Base-by-base conservation (phyloP, 2,113 vertebrate genomes). In the Aegithalos caudatus region DNA sequence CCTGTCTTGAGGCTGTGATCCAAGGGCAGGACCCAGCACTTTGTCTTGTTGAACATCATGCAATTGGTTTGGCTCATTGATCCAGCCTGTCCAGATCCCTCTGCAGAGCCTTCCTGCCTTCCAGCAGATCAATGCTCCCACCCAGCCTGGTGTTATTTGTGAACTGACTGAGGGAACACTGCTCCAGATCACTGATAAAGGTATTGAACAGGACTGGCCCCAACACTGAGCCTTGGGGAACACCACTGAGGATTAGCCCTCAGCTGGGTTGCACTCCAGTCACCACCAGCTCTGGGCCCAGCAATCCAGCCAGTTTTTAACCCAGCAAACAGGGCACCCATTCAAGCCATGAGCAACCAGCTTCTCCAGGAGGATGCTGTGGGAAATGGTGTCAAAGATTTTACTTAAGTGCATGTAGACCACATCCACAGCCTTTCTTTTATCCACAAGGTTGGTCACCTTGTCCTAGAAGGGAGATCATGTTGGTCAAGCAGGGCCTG, bases 281-380 rank as follows among this genome's bases (percentile, higher is more conserved):
- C n/a, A 42, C 12, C 28, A 17, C 9, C 18, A 21, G 53, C 38
- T 53, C 53, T 73, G 54, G 31, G 21, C 24, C 6, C 13, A 1
- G 0, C 19, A 16, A 29, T n/a, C 4, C 11, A 69, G 16, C 7
- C 29, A 60, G 37, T 24, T 58, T 76, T 58, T 73, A 33, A 33
- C 33, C 7, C 21, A 45, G 31, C 0, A 0, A 58, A 40, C 15
- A 14, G 3, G 40, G 12, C 1, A 4, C 7, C 16, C 0, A 0
- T 33, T 35, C 23, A 60, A 60, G 33, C 48, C 24, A 27, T 3
- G 12, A 50, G 19, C 28, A 60, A 44, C 24, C 35, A 53, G 53
- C 44, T 70, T 83, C 33, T 65, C 35, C 45, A 84, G 16, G 14
- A 53, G 24, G 22, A 64, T 48, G 48, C 24, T 60, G 28, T 64